A percentile compares a stretch with the other conserved stretches of the same genome.
phyloP scores from a whole-genome alignment of 2,113 vertebrate species.

The Pterocles orientalis region DNA sequence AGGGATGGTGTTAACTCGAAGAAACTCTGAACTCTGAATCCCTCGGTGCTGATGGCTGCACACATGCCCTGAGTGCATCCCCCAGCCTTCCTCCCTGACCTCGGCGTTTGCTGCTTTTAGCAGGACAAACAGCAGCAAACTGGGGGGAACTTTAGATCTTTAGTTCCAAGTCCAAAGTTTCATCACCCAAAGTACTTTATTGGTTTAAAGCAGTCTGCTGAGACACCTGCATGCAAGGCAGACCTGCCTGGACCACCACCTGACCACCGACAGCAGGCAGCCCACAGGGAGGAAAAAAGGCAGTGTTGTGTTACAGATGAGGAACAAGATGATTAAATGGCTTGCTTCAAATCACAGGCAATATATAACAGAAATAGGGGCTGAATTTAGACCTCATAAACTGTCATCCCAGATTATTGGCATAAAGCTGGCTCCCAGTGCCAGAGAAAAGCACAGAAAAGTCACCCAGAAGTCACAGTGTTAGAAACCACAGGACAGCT shows the following conservation, averaged over 20 bases:
- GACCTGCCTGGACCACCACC: neutral
- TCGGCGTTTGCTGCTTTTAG: neutral
- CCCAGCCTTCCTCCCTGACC: fast-evolving
- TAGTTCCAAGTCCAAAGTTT: neutral
- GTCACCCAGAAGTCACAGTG: neutral
- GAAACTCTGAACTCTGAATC: neutral
- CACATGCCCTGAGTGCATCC: fast-evolving
- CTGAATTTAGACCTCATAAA: neutral
- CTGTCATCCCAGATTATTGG: neutral
- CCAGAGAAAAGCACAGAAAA: neutral
- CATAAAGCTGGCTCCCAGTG: neutral
- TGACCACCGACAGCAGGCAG: neutral
- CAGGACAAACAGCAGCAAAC: neutral
- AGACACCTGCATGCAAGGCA: neutral
- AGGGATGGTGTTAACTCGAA: neutral
- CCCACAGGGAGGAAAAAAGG: neutral
- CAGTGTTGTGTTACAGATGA: neutral
- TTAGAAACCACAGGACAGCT: neutral
- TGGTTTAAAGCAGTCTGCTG: neutral
- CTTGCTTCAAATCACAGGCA: neutral
- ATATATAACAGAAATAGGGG: neutral
- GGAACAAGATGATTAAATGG: neutral
- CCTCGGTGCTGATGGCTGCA: neutral
- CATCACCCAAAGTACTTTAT: neutral
- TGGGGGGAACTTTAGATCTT: neutral